These are phyloP conservation scores for Tipula confusa DNA, from an alignment of 2,888 invertebrate species.

Conservation along the genomic window DNA sequence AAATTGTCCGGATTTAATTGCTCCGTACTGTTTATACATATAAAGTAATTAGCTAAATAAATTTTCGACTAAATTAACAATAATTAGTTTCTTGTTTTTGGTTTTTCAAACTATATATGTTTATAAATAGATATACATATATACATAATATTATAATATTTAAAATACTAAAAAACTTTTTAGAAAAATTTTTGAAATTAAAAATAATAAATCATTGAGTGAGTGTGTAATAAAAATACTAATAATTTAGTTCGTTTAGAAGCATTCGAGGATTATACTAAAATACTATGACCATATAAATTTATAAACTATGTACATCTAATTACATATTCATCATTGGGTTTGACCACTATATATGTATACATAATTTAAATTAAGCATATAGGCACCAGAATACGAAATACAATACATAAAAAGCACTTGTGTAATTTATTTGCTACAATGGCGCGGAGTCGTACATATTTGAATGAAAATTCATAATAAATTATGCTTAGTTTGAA, in stretches of 20 bases:
- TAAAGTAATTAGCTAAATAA: background rate
- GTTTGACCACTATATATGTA: background rate
- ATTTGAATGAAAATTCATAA: background rate
- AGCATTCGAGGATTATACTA: background rate
- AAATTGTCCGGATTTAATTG: too few species aligned
- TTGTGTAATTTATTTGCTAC: background rate
- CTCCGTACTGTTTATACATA: too few species aligned
- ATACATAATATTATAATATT: too few species aligned
- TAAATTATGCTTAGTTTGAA: background rate
- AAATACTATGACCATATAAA: background rate
- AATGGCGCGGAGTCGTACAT: background rate
- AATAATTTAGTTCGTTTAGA: background rate
- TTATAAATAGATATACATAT: too few species aligned
- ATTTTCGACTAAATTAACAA: conserved; percentile 25
- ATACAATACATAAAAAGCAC: background rate
- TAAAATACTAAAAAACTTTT: too few species aligned
- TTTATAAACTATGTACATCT: background rate
- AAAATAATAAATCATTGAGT: background rate
- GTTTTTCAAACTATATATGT: background rate
- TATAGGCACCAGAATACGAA: background rate
- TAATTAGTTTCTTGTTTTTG: background rate
- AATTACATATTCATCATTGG: conserved; percentile 6
- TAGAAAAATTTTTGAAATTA: background rate
- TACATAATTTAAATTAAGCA: background rate
- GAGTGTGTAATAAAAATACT: background rate